Evolutionary conservation across 2,797 vertebrate species (phyloP).

Genomic region (Scarus forsteni): DNA sequence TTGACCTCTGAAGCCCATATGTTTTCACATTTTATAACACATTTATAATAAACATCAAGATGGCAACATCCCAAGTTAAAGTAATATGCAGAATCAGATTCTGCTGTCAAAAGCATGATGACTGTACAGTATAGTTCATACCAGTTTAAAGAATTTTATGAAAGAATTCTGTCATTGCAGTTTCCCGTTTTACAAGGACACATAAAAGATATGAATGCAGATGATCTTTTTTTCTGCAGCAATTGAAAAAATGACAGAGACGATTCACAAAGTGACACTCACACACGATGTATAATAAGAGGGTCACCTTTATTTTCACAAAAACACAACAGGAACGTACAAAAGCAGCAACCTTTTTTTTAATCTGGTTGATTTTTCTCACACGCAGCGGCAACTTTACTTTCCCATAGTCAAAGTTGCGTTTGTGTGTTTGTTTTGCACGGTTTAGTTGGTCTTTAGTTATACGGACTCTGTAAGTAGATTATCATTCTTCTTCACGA

Average conservation of each 20-base stretch:
- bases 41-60: too few species aligned
- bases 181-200: too few species aligned
- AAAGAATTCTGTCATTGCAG: too few species aligned
- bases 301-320: constrained; percentile 88
- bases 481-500: constrained; percentile 75
- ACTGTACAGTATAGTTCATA: too few species aligned
- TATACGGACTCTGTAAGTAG: constrained; percentile 63
- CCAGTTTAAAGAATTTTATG: too few species aligned
- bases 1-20: too few species aligned
- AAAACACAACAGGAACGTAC: constrained; percentile 87
- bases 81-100: too few species aligned
- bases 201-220: too few species aligned
- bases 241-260: background rate
- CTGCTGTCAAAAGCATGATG: too few species aligned
- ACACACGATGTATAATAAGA: constrained; percentile 67
- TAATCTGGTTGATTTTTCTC: constrained; percentile 82
- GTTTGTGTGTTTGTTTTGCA: constrained; percentile 80
- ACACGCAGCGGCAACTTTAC: constrained; percentile 82
- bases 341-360: constrained; percentile 88
- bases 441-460: constrained; percentile 76
- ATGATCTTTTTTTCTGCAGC: too few species aligned
- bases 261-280: constrained; percentile 24
- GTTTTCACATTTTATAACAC: too few species aligned
- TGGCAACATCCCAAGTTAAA: too few species aligned
- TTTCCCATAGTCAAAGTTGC: constrained; percentile 82